These are phyloP conservation scores for Alauda arvensis DNA, from an alignment of 2,797 vertebrate genomes.

Conservation along the genomic window DNA sequence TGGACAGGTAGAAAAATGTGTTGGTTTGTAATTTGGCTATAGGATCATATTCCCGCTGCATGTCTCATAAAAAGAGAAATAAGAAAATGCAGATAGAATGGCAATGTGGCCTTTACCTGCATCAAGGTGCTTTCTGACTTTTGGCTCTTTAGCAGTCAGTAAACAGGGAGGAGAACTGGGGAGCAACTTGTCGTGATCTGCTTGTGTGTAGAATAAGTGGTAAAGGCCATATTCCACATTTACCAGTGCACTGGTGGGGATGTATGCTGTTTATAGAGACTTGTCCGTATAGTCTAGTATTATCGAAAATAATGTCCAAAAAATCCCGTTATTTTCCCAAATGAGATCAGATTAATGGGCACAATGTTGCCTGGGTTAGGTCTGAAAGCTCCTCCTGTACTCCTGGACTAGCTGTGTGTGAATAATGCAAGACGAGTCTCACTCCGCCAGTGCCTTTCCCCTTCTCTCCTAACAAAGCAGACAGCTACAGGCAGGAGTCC, in stretches of 20 bases:
- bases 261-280: not conserved
- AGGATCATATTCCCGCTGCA: not conserved
- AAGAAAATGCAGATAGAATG: not conserved
- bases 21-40: not conserved
- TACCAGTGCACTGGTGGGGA: not conserved
- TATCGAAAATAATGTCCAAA: not conserved
- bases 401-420: not conserved
- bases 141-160: not conserved
- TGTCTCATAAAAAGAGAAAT: not conserved
- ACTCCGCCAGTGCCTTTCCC: not conserved
- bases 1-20: not conserved
- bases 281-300: not conserved
- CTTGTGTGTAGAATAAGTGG: not conserved
- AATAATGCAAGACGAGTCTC: not conserved
- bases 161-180: not conserved
- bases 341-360: not conserved
- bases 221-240: not conserved
- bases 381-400: not conserved
- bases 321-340: not conserved
- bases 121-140: conserved; percentile 1
- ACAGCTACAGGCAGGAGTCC: conserved; percentile 2
- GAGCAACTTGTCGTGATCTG: not conserved
- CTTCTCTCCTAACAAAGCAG: conserved; percentile 27
- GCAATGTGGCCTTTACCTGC: not conserved
- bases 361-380: not conserved